Evolutionary conservation across 2,797 vertebrate species (phyloP), one percentile per base, ranked within the genome.

Genomic region (Delichon dasypus): DNA sequence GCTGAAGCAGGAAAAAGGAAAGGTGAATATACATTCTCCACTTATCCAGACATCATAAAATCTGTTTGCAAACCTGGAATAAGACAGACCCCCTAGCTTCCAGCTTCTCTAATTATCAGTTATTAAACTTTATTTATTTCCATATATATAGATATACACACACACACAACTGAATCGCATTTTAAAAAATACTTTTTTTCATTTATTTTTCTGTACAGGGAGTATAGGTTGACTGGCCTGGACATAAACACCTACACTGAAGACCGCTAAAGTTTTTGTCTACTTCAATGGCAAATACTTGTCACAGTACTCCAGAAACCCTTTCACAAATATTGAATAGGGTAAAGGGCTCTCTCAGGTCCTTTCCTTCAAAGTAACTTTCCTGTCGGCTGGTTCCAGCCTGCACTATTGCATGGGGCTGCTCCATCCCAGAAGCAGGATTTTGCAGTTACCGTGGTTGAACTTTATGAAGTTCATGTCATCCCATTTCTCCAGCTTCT

Each of bases 1-100:
- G 94, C 96, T 95, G 96, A 40, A 94, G 91, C 95, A 98, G 97
- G 97, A 98, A 98, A 97, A 97, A 96, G 97, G 97, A 98, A 96
- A 96, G 80, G 85, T 90, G 93, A 97, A 96, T 96, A 96, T 89
- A 95, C 38, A 93, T 95, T 97, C 93, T 95, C 90, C 97, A 75
- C 94, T 95, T 96, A 92, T 97, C 96, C 96, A 95, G 87, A 96
- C 96, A 96, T 53, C 79, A 75, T 82, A 80, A 97, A 95, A 34
- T 92, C 91, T 94, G 66, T 91, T 98, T 95, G 95, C 85, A 97
- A 97, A 94, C 89, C 71, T 94, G 74, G 57, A 95, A n/a, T 55
- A 68, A 96, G 60, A 79, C 38, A 84, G 55, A 68, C 4, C 5
- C 34, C 86, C 34, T 70, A 88, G 15, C 11, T 92, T 82, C 47